Evolutionary conservation across 2,888 invertebrate genomes (phyloP), one percentile per base, ranked within the genome.

Genomic region (Dermolepida albohirtum): DNA sequence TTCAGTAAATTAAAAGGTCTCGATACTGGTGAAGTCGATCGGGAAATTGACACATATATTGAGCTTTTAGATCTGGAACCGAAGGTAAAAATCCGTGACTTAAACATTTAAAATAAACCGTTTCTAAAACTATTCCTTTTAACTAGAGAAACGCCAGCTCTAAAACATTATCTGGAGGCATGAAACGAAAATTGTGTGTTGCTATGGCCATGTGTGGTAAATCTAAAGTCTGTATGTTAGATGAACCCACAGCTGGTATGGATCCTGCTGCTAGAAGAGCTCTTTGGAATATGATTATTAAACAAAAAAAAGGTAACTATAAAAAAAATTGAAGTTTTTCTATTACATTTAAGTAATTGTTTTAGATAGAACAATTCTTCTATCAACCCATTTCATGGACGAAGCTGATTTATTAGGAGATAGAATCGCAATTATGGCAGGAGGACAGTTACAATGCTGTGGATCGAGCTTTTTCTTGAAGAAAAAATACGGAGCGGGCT

Each of bases 321-420:
- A 29, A n/a, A 27, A 2, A 22, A 22, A 1, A 22, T 4, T 22
- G 4, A 22, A 22, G 4, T 22, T 22, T 22, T 22, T 49, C 1
- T 5, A 49, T 17, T 49, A 5, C 5, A 8, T 47, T 47, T 16
- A 16, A 16, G 12, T 54, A n/a, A 22, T 22, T 52, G n/a, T 55
- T 64, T 11, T 71, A 84, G 92, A 90, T 14, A 87, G 94, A n/a
- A 93, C 95, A 0, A 88, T 96, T 78, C 86, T 96, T 50, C 84
- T 96, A 68, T 92, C 94, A 0, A 94, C 94, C 0, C 94, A 96
- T 82, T 94, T 93, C 79, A 95, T 95, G 95, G 95, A 95, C 77
- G 95, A 96, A 82, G 95, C 95, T 1, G 95, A 96, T 82, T 86
- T 92, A 49, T 85, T 95, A 1, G 95, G 95, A 0, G 95, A 95